Conservation (phyloP, 1,140 invertebrate genomes). For the Psilanteris sp. region DNA sequence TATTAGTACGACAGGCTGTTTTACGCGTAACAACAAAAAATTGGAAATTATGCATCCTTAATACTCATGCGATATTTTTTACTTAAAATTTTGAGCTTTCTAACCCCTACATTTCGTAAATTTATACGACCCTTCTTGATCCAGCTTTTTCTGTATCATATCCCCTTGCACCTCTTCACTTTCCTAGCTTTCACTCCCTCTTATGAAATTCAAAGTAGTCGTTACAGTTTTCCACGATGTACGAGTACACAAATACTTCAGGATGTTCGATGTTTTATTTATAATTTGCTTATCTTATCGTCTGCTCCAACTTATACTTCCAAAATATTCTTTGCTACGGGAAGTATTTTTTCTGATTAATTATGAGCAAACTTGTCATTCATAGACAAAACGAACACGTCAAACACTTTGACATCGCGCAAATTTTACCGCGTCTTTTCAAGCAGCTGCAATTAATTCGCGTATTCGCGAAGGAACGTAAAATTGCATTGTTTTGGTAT, state of each 20-base stretch:
- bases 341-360: too few relatives aligned
- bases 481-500: too few relatives aligned
- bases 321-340: slow-evolving; percentile 29
- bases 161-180: slow-evolving; percentile 42
- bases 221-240: slow-evolving; percentile 70
- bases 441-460: too few relatives aligned
- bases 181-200: slow-evolving; percentile 59
- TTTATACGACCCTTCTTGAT: slow-evolving; percentile 72
- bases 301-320: slow-evolving; percentile 52
- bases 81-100: slow-evolving; percentile 38
- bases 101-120: slow-evolving; percentile 64
- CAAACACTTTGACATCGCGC: too few relatives aligned
- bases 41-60: slow-evolving; percentile 41
- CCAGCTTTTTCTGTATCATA: slow-evolving; percentile 54
- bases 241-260: slow-evolving; percentile 55
- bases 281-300: slow-evolving; percentile 75
- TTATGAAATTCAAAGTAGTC: slow-evolving; percentile 76
- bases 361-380: too few relatives aligned
- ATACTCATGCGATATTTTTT: slow-evolving; percentile 35
- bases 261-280: slow-evolving; percentile 75
- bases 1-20: too few relatives aligned
- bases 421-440: too few relatives aligned
- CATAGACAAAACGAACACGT: too few relatives aligned
- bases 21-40: slow-evolving; percentile 3
- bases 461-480: too few relatives aligned